Percentiles rank a stretch among this genome's conserved stretches.
Evolutionary conservation across 2,888 invertebrate species (phyloP).

Genomic region (Sinotaia quadrata): DNA sequence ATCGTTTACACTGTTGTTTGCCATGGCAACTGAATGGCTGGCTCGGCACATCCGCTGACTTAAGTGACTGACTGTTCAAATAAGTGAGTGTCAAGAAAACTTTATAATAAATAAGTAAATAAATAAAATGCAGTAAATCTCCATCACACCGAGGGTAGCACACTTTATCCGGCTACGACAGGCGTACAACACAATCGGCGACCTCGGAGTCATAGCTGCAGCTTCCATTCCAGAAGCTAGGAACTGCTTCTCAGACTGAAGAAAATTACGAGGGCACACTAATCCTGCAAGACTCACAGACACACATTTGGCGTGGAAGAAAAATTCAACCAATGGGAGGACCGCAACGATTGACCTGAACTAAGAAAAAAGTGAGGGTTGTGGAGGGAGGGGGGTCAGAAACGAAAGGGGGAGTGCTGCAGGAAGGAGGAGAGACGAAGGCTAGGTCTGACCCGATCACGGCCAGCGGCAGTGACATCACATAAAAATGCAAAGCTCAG

Average conservation of each 20-base stretch:
- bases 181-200: background rate
- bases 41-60: no score
- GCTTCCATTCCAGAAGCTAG: conserved; percentile 7
- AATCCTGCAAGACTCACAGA: conserved; percentile 27
- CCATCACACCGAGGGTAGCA: no score
- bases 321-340: conserved; percentile 24
- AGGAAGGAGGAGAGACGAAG: background rate
- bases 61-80: no score
- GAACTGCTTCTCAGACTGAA: conserved; percentile 10
- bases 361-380: conserved; percentile 12
- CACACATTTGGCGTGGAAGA: conserved; percentile 16
- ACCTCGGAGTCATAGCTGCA: background rate
- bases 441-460: no score
- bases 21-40: no score
- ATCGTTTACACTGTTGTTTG: no score
- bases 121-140: no score
- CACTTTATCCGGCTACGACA: no score
- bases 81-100: no score
- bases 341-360: conserved; percentile 22
- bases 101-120: no score
- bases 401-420: background rate
- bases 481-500: conserved; percentile 11
- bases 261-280: conserved; percentile 21
- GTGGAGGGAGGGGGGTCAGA: background rate
- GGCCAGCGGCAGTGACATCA: conserved; percentile 24